A percentile compares a stretch with the other conserved stretches of the same genome.
Conservation (phyloP, 2,113 vertebrate genomes). For the Periophthalmus modestus region DNA sequence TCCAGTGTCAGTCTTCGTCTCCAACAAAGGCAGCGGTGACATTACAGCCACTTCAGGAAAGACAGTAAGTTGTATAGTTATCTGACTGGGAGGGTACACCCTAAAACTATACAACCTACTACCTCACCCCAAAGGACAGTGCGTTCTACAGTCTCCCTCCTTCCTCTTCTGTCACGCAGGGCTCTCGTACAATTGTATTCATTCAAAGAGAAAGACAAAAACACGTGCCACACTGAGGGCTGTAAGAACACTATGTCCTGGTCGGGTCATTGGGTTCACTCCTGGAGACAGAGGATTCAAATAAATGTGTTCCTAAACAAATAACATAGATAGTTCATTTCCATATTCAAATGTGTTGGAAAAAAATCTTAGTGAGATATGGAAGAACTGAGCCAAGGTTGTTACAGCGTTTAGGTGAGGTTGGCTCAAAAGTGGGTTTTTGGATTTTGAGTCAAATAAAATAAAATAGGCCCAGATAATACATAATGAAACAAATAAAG, state of each 20-base stretch:
- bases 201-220: conserved; percentile 54
- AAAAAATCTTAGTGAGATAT: conserved; percentile 1
- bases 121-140: conserved; percentile 99
- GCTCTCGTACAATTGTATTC: conserved; percentile 47
- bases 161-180: conserved; percentile 42
- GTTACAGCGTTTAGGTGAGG: not conserved
- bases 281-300: conserved; percentile 48
- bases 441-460: not conserved
- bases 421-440: conserved; percentile 24
- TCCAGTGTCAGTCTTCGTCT: conserved; percentile 29
- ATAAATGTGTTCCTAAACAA: conserved; percentile 43
- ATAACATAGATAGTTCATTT: conserved; percentile 38
- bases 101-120: conserved; percentile 99
- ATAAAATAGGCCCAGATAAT: no score
- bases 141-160: conserved; percentile 30
- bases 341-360: conserved; percentile 42
- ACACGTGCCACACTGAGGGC: conserved; percentile 38
- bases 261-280: conserved; percentile 55
- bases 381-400: not conserved
- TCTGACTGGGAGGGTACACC: conserved; percentile 92
- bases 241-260: conserved; percentile 38
- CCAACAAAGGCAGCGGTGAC: conserved; percentile 57
- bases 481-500: no score
- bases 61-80: conserved; percentile 99
- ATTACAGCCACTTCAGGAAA: conserved; percentile 99